Conservation (phyloP, 2,113 vertebrate species). For the Psettodes erumei region DNA sequence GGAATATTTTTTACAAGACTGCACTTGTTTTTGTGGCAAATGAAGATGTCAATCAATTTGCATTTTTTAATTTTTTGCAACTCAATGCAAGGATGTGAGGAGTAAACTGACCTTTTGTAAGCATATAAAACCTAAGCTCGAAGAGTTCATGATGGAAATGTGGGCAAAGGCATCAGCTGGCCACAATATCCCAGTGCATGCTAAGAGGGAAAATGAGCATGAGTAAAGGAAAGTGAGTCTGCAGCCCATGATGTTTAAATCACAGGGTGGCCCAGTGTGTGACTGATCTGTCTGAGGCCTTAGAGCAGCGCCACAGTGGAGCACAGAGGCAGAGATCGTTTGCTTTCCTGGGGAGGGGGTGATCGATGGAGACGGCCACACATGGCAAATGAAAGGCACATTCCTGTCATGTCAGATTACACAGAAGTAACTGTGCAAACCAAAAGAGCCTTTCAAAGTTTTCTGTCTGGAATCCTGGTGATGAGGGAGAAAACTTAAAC, state of each 20-base stretch:
- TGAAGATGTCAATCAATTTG: slow-evolving; percentile 12
- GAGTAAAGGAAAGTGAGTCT: not conserved
- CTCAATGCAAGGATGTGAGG: not conserved
- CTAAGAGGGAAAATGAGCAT: slow-evolving; percentile 6
- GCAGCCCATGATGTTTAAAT: slow-evolving; percentile 32
- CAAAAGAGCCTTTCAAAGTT: not conserved
- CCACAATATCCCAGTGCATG: not conserved
- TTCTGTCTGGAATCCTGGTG: not conserved
- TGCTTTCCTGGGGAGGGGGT: slow-evolving; percentile 14
- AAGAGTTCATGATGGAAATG: not conserved
- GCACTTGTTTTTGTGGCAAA: not conserved
- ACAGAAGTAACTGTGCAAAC: slow-evolving; percentile 12
- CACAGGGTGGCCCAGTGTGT: slow-evolving; percentile 13
- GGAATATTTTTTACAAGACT: too few species aligned
- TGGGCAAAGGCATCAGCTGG: not conserved
- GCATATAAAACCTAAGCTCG: not conserved
- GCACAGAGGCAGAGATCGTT: slow-evolving; percentile 24
- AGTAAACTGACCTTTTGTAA: not conserved
- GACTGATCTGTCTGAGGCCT: slow-evolving; percentile 32
- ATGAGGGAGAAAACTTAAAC: not conserved
- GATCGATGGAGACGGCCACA: slow-evolving; percentile 33
- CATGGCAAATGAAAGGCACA: slow-evolving; percentile 32
- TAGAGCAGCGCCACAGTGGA: slow-evolving; percentile 18
- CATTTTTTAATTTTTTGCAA: not conserved
- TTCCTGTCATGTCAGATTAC: slow-evolving; percentile 29